A percentile compares a stretch with the other conserved stretches of the same genome.
phyloP scores from a whole-genome alignment of 2,113 vertebrate genomes.

The cattle (Bos taurus) region ARS-UCD2.0 NC_037337.1:51133501-51134000 shows the following conservation, averaged over 20 bases:
- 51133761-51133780: background rate
- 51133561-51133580: background rate
- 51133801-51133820: background rate
- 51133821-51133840: background rate
- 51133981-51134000: background rate
- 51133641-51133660: background rate
- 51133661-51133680: background rate
- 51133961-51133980: background rate
- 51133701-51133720: background rate
- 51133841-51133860: accelerated
- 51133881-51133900: background rate
- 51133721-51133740: background rate
- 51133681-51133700: background rate
- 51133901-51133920: background rate
- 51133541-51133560: background rate
- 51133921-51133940: background rate
- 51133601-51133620: background rate
- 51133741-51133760: background rate
- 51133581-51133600: background rate
- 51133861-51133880: background rate
- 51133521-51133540: background rate
- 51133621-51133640: background rate
- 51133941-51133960: background rate
- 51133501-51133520: background rate
- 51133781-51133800: background rate